Evolutionary conservation across 1,140 invertebrate species (phyloP).

Genomic region (Zaprionus camerounensis): DNA sequence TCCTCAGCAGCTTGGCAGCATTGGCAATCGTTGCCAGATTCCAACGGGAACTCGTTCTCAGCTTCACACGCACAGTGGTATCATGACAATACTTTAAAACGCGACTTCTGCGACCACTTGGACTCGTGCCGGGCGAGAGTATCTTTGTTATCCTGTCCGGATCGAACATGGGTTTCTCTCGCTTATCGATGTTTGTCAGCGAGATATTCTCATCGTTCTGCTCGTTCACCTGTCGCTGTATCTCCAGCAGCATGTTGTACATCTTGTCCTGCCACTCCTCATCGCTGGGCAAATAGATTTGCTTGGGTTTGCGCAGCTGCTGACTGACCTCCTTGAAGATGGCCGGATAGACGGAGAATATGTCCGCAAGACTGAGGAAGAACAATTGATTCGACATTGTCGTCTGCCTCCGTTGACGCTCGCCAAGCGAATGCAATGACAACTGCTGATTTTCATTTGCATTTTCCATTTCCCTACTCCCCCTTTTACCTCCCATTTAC

Average conservation of each 20-base stretch:
- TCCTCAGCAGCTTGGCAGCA: slow-evolving; percentile 86
- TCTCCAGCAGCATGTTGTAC: slow-evolving; percentile 90
- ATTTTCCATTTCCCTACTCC: slow-evolving; percentile 61
- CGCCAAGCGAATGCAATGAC: slow-evolving; percentile 62
- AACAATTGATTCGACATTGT: slow-evolving; percentile 80
- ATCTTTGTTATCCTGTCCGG: slow-evolving; percentile 61
- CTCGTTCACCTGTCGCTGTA: slow-evolving; percentile 86
- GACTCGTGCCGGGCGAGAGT: slow-evolving; percentile 59
- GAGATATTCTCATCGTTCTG: slow-evolving; percentile 59
- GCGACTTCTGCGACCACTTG: slow-evolving; percentile 49
- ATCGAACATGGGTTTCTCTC: slow-evolving; percentile 73
- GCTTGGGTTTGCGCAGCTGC: slow-evolving; percentile 64
- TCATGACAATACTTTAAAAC: slow-evolving; percentile 57
- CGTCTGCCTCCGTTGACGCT: slow-evolving; percentile 20
- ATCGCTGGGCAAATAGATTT: slow-evolving; percentile 88
- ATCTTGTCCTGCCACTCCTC: slow-evolving; percentile 89
- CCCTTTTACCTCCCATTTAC: slow-evolving; percentile 56
- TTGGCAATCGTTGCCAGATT: slow-evolving; percentile 86
- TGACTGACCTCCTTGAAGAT: slow-evolving; percentile 77
- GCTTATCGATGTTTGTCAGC: slow-evolving; percentile 68
- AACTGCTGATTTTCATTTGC: slow-evolving; percentile 78
- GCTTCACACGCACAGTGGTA: slow-evolving; percentile 55
- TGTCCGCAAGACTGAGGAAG: slow-evolving; percentile 81
- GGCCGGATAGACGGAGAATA: slow-evolving; percentile 83
- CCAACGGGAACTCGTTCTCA: slow-evolving; percentile 80